Evolutionary conservation across 2,888 invertebrate genomes (phyloP).

Genomic region (Agonopterix alstromeriana): DNA sequence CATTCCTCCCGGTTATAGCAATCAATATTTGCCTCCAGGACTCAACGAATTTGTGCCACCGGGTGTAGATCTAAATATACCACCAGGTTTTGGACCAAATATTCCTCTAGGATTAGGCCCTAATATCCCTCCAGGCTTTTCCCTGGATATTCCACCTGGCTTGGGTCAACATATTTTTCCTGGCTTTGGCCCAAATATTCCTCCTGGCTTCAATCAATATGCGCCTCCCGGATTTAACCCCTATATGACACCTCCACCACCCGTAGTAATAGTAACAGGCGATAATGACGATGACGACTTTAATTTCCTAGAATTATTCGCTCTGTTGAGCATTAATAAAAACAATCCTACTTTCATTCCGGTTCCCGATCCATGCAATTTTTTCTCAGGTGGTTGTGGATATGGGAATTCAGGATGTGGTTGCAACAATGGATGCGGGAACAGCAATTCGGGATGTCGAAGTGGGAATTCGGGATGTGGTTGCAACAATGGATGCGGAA

Average conservation of each 20-base stretch:
- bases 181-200: no score
- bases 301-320: neutral
- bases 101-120: no score
- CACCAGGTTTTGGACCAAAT: no score
- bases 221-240: neutral
- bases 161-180: no score
- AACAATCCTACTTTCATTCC: neutral
- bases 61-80: no score
- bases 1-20: neutral
- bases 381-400: neutral
- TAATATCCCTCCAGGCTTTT: no score
- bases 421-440: neutral
- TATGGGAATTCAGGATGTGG: neutral
- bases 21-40: no score
- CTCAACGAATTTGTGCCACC: no score
- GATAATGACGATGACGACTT: neutral
- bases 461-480: neutral
- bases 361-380: neutral
- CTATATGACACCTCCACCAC: neutral
- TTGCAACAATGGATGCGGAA: slow-evolving; percentile 4
- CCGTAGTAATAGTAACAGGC: neutral
- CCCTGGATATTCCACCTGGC: no score
- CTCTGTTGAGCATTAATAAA: neutral
- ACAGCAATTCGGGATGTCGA: slow-evolving; percentile 2
- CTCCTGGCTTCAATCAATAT: neutral